Base-by-base conservation (phyloP, 2,113 vertebrate species). In the Callithrix jacchus region DNA sequence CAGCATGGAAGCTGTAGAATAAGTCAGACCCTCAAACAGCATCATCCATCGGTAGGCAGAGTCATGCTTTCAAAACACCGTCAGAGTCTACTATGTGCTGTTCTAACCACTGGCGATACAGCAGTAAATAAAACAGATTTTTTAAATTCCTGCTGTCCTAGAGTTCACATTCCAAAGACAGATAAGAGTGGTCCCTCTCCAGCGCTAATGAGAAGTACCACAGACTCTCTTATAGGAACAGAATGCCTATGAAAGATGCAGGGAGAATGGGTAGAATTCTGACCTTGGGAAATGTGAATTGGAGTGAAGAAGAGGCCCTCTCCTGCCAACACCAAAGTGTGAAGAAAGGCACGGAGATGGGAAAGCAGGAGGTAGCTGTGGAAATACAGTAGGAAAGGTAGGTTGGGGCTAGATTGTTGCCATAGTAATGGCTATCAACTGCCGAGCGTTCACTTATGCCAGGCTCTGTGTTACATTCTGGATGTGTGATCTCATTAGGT, bases 221-320 rank as follows among this genome's bases (percentile, higher is more conserved):
- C 8, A 35, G 54, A n/a, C 77, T 49, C 83, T 54, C 52, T 30
- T 17, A 3, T 23, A 7, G 30, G 71, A 79, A 32, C 58, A 47
- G 87, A 37, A 18, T 30, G 4, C 9, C 6, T 0, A 40, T 40
- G n/a, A 92, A 76, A 18, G 5, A 10, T 0, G 2, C 12, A 14
- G 11, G 5, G 79, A 71, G 89, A 27, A 9, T 23, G 58, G 27
- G 25, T 37, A 23, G 71, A 18, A 40, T 81, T 89, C 70, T 89
- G 70, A 47, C 76, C 45, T 20, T 3, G 0, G 6, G 30, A 92
- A 35, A 76, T 20, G 25, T 61, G 58, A 58, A 14, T 6, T 45
- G 37, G 13, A 84, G 64, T 54, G 64, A 71, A 47, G 70, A 92
- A 77, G 56, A 82, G 66, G 47, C 42, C 66, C 40, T 27, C 58